Conservation (phyloP, 2,888 invertebrate species). For the Falcaria lacertinaria region DNA sequence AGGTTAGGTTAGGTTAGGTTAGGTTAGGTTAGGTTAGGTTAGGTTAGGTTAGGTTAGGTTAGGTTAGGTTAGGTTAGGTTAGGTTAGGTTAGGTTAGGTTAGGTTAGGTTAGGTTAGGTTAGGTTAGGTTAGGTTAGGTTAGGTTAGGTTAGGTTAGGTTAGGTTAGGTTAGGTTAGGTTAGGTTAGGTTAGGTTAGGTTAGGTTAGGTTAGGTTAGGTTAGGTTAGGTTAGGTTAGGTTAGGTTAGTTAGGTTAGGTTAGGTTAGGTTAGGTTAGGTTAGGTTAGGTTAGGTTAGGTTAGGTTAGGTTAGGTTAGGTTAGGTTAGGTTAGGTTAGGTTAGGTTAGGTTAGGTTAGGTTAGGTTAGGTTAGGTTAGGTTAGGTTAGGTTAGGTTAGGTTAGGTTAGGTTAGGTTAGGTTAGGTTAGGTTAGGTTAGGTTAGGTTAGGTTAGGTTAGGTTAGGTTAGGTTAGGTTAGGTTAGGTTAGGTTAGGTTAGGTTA, state of each 20-base stretch:
- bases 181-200: constrained; percentile 7
- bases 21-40: background rate
- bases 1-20: background rate
- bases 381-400: constrained; percentile 1
- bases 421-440: constrained; percentile 1
- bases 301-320: background rate
- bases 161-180: constrained; percentile 9
- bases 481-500: background rate
- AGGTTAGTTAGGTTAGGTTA: constrained; percentile 6
- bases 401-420: background rate
- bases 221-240: constrained; percentile 7
- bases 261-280: constrained; percentile 1
- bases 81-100: constrained; percentile 3
- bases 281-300: background rate
- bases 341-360: constrained; percentile 4
- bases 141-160: constrained; percentile 1
- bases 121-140: background rate
- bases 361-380: constrained; percentile 4
- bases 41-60: background rate
- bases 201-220: constrained; percentile 5
- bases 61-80: constrained; percentile 3
- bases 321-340: background rate
- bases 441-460: constrained; percentile 2
- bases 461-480: background rate
- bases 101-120: background rate